Evolutionary conservation across 2,888 invertebrate genomes (phyloP).

Genomic region (Archaeoteleia sp.): DNA sequence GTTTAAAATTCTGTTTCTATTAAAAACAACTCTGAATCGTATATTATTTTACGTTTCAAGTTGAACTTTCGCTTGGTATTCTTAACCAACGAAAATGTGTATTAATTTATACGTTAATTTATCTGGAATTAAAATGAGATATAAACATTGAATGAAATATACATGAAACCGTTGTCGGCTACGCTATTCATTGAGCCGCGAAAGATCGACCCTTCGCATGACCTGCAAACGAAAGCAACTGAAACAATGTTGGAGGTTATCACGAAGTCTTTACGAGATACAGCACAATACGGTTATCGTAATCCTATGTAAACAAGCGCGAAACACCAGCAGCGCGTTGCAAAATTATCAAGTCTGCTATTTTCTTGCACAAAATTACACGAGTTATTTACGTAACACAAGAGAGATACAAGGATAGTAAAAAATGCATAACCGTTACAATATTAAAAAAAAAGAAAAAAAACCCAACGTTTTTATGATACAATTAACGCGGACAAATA

Average conservation of each 20-base stretch:
- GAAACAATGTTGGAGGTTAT: conserved; percentile 27
- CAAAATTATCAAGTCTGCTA: conserved; percentile 39
- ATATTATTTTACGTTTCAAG: too few species aligned
- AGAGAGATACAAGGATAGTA: conserved; percentile 21
- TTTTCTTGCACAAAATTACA: conserved; percentile 21
- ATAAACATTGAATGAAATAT: too few species aligned
- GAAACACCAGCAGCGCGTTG: conserved; percentile 41
- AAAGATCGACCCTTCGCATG: conserved; percentile 27
- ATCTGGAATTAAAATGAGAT: too few species aligned
- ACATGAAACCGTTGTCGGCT: too few species aligned
- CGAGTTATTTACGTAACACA: conserved; percentile 44
- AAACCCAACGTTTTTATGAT: not conserved
- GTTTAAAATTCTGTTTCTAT: too few species aligned
- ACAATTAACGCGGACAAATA: too few species aligned
- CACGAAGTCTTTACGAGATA: conserved; percentile 20
- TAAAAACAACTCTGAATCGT: too few species aligned
- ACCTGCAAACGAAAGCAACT: conserved; percentile 30
- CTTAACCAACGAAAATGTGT: too few species aligned
- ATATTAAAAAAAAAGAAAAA: conserved; percentile 22
- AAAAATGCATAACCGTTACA: conserved; percentile 26
- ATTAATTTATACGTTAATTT: too few species aligned
- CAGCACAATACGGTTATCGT: conserved; percentile 21
- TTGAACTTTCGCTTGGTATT: too few species aligned
- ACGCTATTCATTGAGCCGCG: too few species aligned
- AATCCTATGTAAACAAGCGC: conserved; percentile 38